phyloP scores from a whole-genome alignment of 2,888 invertebrate genomes.

The Pinctada fucata region DNA sequence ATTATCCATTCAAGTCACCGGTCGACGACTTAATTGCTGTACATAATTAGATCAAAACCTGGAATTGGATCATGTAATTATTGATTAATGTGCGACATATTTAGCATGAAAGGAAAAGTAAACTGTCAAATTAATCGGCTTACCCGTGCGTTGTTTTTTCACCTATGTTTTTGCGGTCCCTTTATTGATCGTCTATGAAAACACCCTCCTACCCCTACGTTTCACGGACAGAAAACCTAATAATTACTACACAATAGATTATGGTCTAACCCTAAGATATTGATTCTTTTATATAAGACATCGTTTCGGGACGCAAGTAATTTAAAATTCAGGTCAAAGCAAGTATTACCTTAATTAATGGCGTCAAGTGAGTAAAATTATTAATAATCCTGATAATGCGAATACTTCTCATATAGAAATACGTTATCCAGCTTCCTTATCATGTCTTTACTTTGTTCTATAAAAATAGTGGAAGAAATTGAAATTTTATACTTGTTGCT shows the following conservation, averaged over 20 bases:
- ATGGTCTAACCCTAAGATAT: no score
- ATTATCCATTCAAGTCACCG: neutral
- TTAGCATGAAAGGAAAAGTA: neutral
- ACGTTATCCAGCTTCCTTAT: no score
- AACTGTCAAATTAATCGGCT: neutral
- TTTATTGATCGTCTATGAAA: neutral
- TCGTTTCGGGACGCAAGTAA: no score
- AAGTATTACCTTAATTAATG: no score
- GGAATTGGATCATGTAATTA: neutral
- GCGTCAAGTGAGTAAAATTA: no score
- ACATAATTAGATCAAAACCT: neutral
- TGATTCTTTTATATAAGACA: no score
- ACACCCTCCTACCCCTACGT: neutral
- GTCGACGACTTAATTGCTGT: neutral
- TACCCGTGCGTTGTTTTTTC: neutral
- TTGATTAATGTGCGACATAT: neutral
- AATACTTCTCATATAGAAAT: no score
- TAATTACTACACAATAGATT: neutral
- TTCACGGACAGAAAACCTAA: neutral
- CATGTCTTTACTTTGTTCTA: no score
- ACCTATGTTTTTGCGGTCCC: constrained; percentile 2
- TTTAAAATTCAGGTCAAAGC: no score
- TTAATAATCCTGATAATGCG: no score
- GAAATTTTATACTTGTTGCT: no score
- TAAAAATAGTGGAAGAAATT: no score